Evolutionary conservation across 2,888 invertebrate genomes (phyloP).

Genomic region (Incurvaria masculella): DNA sequence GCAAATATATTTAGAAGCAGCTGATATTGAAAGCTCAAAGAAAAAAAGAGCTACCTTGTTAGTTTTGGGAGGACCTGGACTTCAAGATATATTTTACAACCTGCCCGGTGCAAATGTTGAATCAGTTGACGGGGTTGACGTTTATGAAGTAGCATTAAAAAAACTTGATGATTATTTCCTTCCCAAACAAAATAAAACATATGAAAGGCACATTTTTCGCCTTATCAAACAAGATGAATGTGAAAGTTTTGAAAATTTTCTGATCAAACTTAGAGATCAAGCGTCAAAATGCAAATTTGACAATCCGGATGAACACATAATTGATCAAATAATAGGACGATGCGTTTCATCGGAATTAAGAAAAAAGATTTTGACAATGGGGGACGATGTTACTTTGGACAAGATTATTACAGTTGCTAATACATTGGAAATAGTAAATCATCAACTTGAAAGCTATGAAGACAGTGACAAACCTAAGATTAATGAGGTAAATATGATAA

Average conservation of each 20-base stretch:
- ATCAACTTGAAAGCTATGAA: too few species aligned
- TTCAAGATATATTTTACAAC: conserved; percentile 22
- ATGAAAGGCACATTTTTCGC: too few species aligned
- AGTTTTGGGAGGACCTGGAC: conserved; percentile 15
- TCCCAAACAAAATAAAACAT: too few species aligned
- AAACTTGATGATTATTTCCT: too few species aligned
- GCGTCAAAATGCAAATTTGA: too few species aligned
- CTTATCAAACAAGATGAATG: too few species aligned
- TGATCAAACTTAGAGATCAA: too few species aligned
- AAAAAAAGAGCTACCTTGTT: conserved; percentile 18
- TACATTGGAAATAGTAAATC: too few species aligned
- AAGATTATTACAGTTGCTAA: conserved; percentile 4
- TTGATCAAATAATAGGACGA: conserved; percentile 21
- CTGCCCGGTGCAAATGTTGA: conserved; percentile 16
- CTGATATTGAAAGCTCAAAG: conserved; percentile 5
- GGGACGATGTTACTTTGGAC: conserved; percentile 4
- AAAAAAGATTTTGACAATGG: conserved; percentile 6
- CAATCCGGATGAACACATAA: conserved; percentile 11
- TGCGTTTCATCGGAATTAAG: conserved; percentile 12
- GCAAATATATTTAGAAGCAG: conserved; percentile 17
- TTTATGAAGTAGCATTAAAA: too few species aligned
- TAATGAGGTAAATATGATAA: background rate
- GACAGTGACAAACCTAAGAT: too few species aligned
- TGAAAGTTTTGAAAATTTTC: too few species aligned
- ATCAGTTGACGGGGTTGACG: conserved; percentile 9